Base-by-base conservation (phyloP, 2,797 vertebrate genomes). In the Sebastes vulpes region DNA sequence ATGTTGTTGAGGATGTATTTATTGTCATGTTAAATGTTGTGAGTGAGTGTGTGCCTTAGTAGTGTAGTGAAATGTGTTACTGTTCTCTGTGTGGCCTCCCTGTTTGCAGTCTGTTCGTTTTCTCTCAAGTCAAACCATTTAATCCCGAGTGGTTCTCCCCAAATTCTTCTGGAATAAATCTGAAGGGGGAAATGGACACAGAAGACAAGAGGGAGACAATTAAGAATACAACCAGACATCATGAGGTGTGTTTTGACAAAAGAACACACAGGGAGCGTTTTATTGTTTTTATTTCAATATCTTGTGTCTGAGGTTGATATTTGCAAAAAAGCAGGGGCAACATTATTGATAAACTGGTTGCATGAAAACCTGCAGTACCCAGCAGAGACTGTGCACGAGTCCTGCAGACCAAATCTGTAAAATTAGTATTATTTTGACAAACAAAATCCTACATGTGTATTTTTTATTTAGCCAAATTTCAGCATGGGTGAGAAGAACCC, bases 21-120 rank as follows among this genome's bases (percentile, higher is more conserved):
- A 96, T 96, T 95, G 90, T 94, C 89, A 58, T 87, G 93, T 91
- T 94, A 77, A 92, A 77, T 93, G 90, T 95, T 82, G 91, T 93
- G 81, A 72, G 92, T 87, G 90, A 63, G 79, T 90, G 92, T 84
- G 92, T 91, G 95, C 90, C 84, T 90, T 92, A 86, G 92, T 95
- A 93, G 93, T 82, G 0, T 92, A 89, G 91, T 94, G 92, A 88
- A 86, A 76, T 23, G 90, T 93, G 82, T 93, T 89, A 58, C 59
- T 75, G 88, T 93, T 87, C 76, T 74, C 5, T 84, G 81, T 88
- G 80, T 70, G 75, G 57, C 64, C 77, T 82, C 72, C 77, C 75
- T 21, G 46, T 63, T 81, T 72, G 76, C 54, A 56, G 23, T 46
- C 63, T 79, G 56, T 67, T 83, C 83, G 65, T 35, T 82, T 79